Percentiles rank a stretch among this genome's conserved stretches.
phyloP scores from a whole-genome alignment of 2,888 invertebrate genomes.

The Sinentomon sp. region DNA sequence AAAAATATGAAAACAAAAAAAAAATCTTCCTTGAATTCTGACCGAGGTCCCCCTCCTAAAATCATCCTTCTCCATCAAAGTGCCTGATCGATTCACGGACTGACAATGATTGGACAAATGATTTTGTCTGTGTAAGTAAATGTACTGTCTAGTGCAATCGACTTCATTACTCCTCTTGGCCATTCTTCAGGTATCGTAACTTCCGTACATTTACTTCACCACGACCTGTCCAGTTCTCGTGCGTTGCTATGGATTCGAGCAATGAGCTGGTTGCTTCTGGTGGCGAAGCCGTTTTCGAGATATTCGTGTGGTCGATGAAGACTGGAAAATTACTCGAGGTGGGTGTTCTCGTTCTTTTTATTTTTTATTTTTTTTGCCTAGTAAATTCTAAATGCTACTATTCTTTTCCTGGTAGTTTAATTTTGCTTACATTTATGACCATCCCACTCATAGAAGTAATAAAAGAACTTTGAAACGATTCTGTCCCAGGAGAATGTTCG shows the following conservation, averaged over 20 bases:
- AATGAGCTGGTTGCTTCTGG: constrained; percentile 86
- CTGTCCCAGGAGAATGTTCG: no score
- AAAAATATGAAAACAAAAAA: no score
- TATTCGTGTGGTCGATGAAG: constrained; percentile 87
- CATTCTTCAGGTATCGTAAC: constrained; percentile 55
- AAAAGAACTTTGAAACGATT: no score
- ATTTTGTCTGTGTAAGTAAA: background rate
- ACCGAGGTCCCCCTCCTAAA: no score
- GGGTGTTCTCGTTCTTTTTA: no score
- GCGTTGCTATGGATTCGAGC: constrained; percentile 59
- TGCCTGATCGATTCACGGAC: no score
- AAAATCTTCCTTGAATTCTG: no score
- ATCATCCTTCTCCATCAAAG: no score
- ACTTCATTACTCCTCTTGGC: background rate
- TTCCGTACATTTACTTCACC: constrained; percentile 88
- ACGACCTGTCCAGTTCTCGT: constrained; percentile 67
- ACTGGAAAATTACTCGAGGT: constrained; percentile 71
- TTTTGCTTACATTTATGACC: no score
- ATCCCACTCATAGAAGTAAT: no score
- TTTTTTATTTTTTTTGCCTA: constrained; percentile 3
- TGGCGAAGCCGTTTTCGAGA: constrained; percentile 76
- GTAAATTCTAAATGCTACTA: constrained; percentile 1
- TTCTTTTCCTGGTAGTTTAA: background rate
- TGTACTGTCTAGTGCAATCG: background rate
- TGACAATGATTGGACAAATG: background rate